phyloP scores from a whole-genome alignment of 2,113 vertebrate species.

The Myrmophylax atrothorax region DNA sequence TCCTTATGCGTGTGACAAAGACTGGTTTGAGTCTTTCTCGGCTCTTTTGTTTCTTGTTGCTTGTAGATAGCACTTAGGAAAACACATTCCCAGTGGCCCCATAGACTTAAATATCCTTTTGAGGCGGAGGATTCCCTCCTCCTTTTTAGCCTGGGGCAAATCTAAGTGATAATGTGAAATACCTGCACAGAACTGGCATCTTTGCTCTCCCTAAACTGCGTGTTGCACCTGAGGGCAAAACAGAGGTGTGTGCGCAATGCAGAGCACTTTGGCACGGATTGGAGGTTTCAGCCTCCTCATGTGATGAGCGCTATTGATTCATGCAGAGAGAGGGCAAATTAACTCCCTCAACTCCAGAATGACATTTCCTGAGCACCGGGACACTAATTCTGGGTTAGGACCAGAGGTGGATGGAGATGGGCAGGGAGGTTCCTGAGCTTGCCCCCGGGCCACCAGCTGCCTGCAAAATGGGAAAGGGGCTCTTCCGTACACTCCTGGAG shows the following conservation, averaged over 20 bases:
- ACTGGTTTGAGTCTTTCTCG: neutral
- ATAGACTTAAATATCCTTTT: constrained; percentile 34
- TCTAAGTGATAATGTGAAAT: constrained; percentile 52
- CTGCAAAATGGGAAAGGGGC: neutral
- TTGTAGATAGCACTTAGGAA: constrained; percentile 12
- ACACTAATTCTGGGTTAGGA: neutral
- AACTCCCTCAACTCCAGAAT: neutral
- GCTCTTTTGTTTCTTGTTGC: constrained; percentile 33
- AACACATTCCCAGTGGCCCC: constrained; percentile 31
- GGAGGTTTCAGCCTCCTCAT: constrained; percentile 25
- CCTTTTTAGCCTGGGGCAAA: constrained; percentile 44
- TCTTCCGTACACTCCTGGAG: neutral
- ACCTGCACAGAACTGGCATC: constrained; percentile 43
- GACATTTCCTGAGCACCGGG: neutral
- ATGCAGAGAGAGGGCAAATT: neutral
- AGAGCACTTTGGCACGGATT: constrained; percentile 17
- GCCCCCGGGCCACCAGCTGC: neutral
- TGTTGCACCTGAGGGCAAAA: constrained; percentile 27
- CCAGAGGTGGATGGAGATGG: neutral
- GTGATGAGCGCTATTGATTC: constrained; percentile 58
- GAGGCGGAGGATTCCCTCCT: constrained; percentile 48
- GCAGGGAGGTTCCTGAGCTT: neutral
- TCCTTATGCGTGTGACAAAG: neutral
- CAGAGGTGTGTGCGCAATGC: constrained; percentile 12
- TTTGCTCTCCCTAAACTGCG: neutral